Conservation (phyloP, 2,113 vertebrate genomes). For the Gallinago undulata region DNA sequence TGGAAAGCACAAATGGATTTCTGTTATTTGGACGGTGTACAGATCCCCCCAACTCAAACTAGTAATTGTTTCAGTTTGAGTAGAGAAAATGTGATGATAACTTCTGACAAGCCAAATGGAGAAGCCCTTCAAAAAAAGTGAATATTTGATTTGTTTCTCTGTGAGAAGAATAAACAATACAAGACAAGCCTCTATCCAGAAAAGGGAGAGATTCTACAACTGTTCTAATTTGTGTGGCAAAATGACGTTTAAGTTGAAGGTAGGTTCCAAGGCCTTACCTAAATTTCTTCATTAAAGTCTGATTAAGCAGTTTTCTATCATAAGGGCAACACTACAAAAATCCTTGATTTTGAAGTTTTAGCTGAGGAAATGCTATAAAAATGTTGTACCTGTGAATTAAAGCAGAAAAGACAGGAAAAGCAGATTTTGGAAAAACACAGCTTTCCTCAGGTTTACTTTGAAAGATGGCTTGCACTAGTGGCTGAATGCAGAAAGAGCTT, state of each 20-base stretch:
- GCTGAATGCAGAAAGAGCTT: background rate
- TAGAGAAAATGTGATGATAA: background rate
- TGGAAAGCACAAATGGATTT: background rate
- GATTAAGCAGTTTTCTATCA: background rate
- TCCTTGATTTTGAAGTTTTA: background rate
- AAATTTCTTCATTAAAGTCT: background rate
- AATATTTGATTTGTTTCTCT: background rate
- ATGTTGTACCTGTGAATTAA: background rate
- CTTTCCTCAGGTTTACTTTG: background rate
- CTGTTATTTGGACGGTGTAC: fast-evolving
- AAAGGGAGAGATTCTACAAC: background rate
- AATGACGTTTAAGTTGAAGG: background rate
- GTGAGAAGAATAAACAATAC: background rate
- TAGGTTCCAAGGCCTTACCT: background rate
- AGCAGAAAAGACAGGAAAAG: background rate
- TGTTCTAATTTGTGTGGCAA: fast-evolving
- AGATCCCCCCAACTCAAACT: fast-evolving
- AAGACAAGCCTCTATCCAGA: background rate
- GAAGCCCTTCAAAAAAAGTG: background rate
- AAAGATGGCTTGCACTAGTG: background rate
- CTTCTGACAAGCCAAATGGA: background rate
- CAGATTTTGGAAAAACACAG: background rate
- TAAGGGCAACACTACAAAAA: background rate
- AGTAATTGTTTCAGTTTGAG: background rate
- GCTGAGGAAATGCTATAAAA: background rate